Percentiles rank a stretch among this genome's conserved stretches.
These are phyloP conservation scores for Octodon degus DNA, from an alignment of 2,113 vertebrate genomes.

Conservation along the genomic window DNA sequence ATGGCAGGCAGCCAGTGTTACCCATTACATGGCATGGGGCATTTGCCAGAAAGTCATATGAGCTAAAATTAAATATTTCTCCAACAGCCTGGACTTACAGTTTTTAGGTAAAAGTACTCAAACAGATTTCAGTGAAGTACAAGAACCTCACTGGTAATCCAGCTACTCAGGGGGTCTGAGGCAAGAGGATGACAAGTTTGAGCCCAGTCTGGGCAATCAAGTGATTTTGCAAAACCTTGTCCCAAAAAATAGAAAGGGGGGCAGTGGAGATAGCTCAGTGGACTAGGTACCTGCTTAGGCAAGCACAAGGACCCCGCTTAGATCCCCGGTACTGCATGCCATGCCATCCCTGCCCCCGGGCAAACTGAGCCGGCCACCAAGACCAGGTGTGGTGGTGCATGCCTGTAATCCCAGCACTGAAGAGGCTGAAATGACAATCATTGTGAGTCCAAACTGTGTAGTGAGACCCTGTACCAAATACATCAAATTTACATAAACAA, in stretches of 20 bases:
- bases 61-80: constrained; percentile 45
- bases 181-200: not conserved
- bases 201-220: not conserved
- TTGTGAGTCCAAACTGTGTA: no score
- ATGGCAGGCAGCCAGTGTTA: not conserved
- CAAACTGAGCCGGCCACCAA: no score
- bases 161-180: not conserved
- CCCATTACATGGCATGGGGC: not conserved
- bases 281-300: no score
- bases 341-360: no score
- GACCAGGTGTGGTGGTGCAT: no score
- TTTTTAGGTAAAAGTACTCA: constrained; percentile 44
- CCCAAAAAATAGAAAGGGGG: not conserved
- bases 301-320: no score
- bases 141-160: not conserved
- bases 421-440: no score
- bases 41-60: not conserved
- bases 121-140: not conserved
- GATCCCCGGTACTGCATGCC: no score
- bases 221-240: not conserved
- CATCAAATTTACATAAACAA: no score
- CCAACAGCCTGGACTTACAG: not conserved
- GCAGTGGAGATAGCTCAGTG: no score
- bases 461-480: no score
- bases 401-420: no score